A percentile compares a stretch with the other conserved stretches of the same genome.
Conservation (phyloP, 2,797 vertebrate genomes). For the Phyllotis vaccarum region DNA sequence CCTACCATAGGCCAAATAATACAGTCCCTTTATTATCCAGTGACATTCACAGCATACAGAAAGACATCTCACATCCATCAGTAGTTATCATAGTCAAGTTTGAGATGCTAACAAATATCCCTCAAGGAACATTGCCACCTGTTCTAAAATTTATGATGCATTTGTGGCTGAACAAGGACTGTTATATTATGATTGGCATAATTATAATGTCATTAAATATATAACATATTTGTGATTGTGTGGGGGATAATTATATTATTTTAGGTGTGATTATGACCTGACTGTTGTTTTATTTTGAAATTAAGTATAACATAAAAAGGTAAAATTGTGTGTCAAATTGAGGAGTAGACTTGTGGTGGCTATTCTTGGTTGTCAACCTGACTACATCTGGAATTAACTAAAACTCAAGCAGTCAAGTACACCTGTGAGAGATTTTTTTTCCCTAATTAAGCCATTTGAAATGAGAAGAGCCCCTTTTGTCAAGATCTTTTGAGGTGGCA, state of each 20-base stretch:
- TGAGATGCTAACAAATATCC: neutral
- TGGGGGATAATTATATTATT: neutral
- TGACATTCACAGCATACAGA: too few species aligned
- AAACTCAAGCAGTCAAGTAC: neutral
- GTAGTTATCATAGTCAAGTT: neutral
- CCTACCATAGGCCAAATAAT: too few species aligned
- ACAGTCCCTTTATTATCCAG: too few species aligned
- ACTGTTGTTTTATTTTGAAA: neutral
- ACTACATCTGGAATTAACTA: neutral
- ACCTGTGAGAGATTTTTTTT: neutral
- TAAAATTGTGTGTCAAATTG: neutral
- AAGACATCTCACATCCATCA: neutral
- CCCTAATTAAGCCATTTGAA: neutral
- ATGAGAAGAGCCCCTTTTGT: neutral
- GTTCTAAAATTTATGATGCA: neutral
- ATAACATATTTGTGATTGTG: neutral
- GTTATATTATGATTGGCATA: neutral
- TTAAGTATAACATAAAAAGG: neutral
- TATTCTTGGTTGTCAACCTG: neutral
- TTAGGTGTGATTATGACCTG: neutral
- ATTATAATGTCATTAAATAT: neutral
- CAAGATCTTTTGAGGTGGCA: neutral
- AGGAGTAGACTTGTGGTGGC: neutral
- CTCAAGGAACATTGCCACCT: neutral
- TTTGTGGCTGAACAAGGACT: neutral